These are phyloP conservation scores for Campylorhamphus procurvoides DNA, from an alignment of 2,113 vertebrate species.

Conservation along the genomic window DNA sequence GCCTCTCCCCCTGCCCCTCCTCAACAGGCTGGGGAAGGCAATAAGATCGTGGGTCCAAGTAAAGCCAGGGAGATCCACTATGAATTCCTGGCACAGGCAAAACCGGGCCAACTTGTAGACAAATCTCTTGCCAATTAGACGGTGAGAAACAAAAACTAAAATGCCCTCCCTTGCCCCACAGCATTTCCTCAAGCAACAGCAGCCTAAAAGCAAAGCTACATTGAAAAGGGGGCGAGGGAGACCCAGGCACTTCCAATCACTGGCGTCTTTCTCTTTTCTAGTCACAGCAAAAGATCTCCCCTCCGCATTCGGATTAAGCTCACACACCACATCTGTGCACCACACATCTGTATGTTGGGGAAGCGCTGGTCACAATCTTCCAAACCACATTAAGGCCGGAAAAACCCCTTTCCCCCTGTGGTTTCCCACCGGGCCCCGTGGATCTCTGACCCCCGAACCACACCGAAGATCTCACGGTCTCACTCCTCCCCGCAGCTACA, in stretches of 20 bases:
- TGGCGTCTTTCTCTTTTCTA: background rate
- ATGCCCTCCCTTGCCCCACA: rapidly evolving
- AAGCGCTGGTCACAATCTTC: background rate
- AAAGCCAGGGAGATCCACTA: background rate
- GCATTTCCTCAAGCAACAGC: background rate
- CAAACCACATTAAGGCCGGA: background rate
- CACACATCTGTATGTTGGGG: background rate
- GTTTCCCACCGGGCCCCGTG: background rate
- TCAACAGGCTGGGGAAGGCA: background rate
- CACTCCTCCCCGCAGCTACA: background rate
- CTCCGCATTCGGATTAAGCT: background rate
- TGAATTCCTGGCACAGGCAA: background rate
- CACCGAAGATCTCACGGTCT: too few relatives aligned
- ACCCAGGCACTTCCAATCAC: background rate
- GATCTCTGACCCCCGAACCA: background rate
- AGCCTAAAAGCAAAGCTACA: background rate
- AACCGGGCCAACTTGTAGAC: background rate
- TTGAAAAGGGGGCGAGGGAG: rapidly evolving
- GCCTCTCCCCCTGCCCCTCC: background rate
- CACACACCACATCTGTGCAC: rapidly evolving
- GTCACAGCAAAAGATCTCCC: background rate
- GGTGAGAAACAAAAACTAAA: background rate
- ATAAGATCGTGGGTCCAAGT: background rate
- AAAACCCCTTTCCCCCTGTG: background rate
- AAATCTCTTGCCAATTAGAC: background rate